Evolutionary conservation across 1,140 invertebrate genomes (phyloP).

Genomic region (Hyposmocoma kahamanoa): DNA sequence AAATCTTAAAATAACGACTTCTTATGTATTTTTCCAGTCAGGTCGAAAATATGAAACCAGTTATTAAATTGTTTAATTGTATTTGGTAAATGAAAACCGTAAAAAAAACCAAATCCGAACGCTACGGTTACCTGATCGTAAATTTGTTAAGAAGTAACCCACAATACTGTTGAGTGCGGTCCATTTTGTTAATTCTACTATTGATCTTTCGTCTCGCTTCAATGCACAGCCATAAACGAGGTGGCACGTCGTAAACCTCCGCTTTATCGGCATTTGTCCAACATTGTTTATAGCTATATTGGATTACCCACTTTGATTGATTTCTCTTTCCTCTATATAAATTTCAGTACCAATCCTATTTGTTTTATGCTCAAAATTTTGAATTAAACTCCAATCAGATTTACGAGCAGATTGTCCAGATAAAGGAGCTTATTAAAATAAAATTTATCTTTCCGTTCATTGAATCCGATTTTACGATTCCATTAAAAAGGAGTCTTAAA

Average conservation of each 20-base stretch:
- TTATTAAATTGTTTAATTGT: too few species aligned
- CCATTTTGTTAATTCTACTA: slow-evolving; percentile 53
- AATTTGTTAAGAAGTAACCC: slow-evolving; percentile 38
- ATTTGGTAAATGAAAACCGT: too few species aligned
- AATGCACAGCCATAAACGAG: slow-evolving; percentile 52
- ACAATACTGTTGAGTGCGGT: slow-evolving; percentile 43
- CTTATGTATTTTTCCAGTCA: too few species aligned
- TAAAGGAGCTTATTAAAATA: slow-evolving; percentile 36
- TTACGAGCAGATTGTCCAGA: slow-evolving; percentile 29
- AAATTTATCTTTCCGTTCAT: slow-evolving; percentile 29
- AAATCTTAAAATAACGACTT: too few species aligned
- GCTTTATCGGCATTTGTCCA: slow-evolving; percentile 50
- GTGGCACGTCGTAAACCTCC: slow-evolving; percentile 60
- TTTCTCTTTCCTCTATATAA: slow-evolving; percentile 49
- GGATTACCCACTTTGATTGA: slow-evolving; percentile 61
- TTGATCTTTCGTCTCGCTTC: slow-evolving; percentile 43
- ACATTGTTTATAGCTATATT: slow-evolving; percentile 54
- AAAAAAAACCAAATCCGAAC: too few species aligned
- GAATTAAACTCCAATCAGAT: slow-evolving; percentile 32
- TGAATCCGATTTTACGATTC: slow-evolving; percentile 21
- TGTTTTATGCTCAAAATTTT: slow-evolving; percentile 45
- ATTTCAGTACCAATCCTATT: slow-evolving; percentile 37
- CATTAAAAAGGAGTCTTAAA: slow-evolving; percentile 11
- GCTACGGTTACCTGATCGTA: slow-evolving; percentile 49
- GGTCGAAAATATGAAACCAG: too few species aligned